Conservation (phyloP, 2,888 invertebrate genomes). For the Brachycybe producta region DNA sequence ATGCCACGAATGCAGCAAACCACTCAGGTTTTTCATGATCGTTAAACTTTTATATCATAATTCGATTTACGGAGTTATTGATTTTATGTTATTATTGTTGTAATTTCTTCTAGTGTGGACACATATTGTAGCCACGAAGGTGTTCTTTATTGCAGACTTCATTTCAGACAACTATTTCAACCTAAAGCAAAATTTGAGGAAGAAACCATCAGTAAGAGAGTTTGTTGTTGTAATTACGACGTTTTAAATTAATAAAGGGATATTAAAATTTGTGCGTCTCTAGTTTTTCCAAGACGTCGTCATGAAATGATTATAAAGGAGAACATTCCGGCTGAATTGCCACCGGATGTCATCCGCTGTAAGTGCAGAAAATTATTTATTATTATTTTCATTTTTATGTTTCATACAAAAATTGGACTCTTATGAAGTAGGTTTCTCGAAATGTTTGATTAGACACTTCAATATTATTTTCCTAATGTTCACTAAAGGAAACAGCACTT, state of each 20-base stretch:
- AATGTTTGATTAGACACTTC: too few species aligned
- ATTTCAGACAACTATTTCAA: slow-evolving; percentile 82
- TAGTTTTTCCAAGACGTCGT: slow-evolving; percentile 20
- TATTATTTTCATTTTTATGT: slow-evolving; percentile 5
- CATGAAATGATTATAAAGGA: slow-evolving; percentile 82
- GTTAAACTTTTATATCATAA: neutral
- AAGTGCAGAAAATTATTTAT: slow-evolving; percentile 27
- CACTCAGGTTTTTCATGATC: slow-evolving; percentile 59
- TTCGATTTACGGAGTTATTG: too few species aligned
- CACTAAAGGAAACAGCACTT: too few species aligned
- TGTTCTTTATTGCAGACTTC: slow-evolving; percentile 77
- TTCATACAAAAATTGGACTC: too few species aligned
- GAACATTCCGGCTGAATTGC: slow-evolving; percentile 76
- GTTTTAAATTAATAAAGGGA: neutral
- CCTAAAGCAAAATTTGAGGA: slow-evolving; percentile 54
- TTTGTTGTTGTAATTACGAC: neutral
- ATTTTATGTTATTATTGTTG: neutral
- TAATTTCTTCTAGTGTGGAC: slow-evolving; percentile 55
- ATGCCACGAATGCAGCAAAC: slow-evolving; percentile 82
- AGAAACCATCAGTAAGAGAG: slow-evolving; percentile 23
- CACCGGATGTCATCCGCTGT: slow-evolving; percentile 87
- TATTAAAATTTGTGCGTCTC: neutral
- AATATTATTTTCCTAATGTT: too few species aligned
- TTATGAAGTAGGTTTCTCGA: too few species aligned
- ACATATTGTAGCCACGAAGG: slow-evolving; percentile 86